phyloP scores from a whole-genome alignment of 64 coral and sea anemone genomes.

The Montipora cactus region DNA sequence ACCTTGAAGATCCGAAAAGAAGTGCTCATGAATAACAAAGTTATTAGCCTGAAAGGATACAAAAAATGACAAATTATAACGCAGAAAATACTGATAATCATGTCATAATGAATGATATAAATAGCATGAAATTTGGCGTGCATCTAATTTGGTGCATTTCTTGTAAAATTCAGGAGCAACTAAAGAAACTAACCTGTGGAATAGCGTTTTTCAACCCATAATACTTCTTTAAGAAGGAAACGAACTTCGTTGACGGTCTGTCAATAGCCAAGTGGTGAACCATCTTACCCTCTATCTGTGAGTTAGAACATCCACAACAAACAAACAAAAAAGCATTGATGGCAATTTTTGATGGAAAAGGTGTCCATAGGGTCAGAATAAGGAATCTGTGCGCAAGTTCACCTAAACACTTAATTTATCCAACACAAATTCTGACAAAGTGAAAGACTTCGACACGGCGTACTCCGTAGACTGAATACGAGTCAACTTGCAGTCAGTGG shows the following conservation, averaged over 20 bases:
- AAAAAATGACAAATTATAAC: neutral
- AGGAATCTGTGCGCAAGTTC: too few species aligned
- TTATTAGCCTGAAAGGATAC: conserved; percentile 84
- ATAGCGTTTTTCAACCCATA: conserved; percentile 87
- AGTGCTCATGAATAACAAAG: conserved; percentile 94
- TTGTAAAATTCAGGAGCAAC: too few species aligned
- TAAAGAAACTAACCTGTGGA: conserved; percentile 67
- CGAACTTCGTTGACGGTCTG: conserved; percentile 91
- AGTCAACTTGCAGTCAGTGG: too few species aligned
- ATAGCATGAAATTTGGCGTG: too few species aligned
- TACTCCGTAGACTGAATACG: too few species aligned
- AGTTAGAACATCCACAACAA: neutral
- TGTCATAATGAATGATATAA: too few species aligned
- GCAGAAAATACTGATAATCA: too few species aligned
- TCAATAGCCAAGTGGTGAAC: conserved; percentile 87
- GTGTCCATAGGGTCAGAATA: too few species aligned
- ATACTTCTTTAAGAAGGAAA: conserved; percentile 94
- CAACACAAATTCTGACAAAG: too few species aligned
- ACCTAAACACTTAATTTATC: too few species aligned
- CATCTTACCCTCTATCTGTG: conserved; percentile 80
- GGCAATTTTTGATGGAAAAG: neutral
- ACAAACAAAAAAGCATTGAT: neutral
- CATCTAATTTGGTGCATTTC: neutral
- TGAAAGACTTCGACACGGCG: too few species aligned
- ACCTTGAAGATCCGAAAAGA: conserved; percentile 95